Base-by-base conservation (phyloP, 1,140 invertebrate species). In the Capitella teleta region DNA sequence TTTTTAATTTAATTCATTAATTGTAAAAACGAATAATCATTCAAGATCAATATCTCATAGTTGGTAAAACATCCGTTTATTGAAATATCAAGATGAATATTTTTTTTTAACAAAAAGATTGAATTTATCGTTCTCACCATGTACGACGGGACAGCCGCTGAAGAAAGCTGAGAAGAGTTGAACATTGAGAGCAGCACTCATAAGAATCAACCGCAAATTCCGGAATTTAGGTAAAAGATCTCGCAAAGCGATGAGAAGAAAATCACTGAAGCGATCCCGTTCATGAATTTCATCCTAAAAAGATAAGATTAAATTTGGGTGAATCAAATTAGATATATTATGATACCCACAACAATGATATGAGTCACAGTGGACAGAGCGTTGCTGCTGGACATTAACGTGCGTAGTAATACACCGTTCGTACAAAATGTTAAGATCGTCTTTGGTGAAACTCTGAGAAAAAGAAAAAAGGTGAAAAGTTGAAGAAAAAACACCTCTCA, bases 221-320 rank as follows among this genome's bases (percentile, higher is more conserved):
- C 79, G 78, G 58, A 81, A 83, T 16, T 82, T 79, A 1, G 76
- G 63, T 4, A 95, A 61, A 3, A 82, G 79, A 58, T 92, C 83
- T 47, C 84, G 80, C 6, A 96, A 64, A 14, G 86, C 82, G 45
- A 92, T 85, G 30, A 97, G 68, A 14, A 96, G 74, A 70, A 97
- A 96, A 72, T 98, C 94, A 43, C 85, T 84, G 61, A 90, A 84
- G 57, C 87, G 80, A 68, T 96, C 91, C 0, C 93, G 76, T 70
- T 97, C 92, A 68, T 96, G 92, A 43, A 95, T 82, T 75, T 98
- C 94, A 67, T 98, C 94, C 51, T 94, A 80, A 18, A 53, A 52
- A 18, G n/a, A 10, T 10, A 32, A 8, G n/a, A 32, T 8, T 10
- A n/a, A 32, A 32, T 32, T 10, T 32, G n/a, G n/a, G 8, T 10